Conservation (phyloP, 2,113 vertebrate species). For the Trematocara stigmaticum region DNA sequence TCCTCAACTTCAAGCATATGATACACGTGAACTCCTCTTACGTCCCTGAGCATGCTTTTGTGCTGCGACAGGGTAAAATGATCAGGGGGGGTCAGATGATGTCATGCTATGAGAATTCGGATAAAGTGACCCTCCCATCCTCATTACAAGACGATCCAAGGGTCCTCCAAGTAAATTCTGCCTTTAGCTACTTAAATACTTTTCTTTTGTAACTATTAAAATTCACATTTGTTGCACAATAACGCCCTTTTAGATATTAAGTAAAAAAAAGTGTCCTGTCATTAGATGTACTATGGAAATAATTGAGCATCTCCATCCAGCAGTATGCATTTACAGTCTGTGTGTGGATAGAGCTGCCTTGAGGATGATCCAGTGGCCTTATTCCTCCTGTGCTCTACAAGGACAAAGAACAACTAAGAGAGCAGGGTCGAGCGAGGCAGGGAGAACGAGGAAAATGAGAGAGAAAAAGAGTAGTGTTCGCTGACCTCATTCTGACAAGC, state of each 20-base stretch:
- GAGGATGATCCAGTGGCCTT: slow-evolving; percentile 14
- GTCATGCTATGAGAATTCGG: slow-evolving; percentile 52
- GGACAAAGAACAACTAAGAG: slow-evolving; percentile 17
- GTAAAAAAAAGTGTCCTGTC: not conserved
- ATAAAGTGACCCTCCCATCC: not conserved
- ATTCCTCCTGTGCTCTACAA: not conserved
- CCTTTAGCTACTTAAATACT: not conserved
- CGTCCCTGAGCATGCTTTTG: slow-evolving; percentile 32
- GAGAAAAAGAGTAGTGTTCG: slow-evolving; percentile 51
- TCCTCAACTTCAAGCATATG: slow-evolving; percentile 44
- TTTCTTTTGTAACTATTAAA: not conserved
- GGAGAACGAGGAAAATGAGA: slow-evolving; percentile 19
- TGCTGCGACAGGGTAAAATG: slow-evolving; percentile 36
- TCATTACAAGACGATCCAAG: not conserved
- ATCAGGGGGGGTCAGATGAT: slow-evolving; percentile 53
- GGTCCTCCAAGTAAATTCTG: not conserved
- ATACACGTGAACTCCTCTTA: slow-evolving; percentile 53
- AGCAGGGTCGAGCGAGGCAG: not conserved
- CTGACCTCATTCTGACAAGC: slow-evolving; percentile 70
- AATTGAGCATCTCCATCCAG: not conserved
- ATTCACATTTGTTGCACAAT: not conserved
- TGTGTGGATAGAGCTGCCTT: not conserved
- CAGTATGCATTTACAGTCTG: not conserved
- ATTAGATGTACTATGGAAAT: not conserved
- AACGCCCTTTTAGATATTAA: not conserved